phyloP scores from a whole-genome alignment of 53 echinoderm and acorn worm species.

The Holothuria leucospilota region DNA sequence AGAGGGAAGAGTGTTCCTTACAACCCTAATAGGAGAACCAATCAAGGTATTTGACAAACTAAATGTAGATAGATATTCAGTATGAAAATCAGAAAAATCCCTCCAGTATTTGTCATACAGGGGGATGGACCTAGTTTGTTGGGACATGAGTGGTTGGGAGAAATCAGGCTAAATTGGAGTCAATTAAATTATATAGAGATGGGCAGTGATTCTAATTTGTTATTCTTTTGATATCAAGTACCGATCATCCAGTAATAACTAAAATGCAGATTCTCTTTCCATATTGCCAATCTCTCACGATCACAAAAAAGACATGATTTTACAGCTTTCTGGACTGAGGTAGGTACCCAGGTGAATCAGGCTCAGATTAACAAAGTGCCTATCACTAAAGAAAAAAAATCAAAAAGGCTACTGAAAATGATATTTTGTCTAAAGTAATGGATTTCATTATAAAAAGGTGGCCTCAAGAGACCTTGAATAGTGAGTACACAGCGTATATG shows the following conservation, averaged over 20 bases:
- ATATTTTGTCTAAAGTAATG: too few species aligned
- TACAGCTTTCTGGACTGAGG: neutral
- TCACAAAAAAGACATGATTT: neutral
- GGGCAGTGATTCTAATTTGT: neutral
- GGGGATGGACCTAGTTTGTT: constrained; percentile 21
- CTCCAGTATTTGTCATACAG: neutral
- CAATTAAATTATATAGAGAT: too few species aligned
- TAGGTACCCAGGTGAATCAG: neutral
- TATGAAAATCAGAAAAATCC: neutral
- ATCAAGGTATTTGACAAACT: neutral
- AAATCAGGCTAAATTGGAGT: too few species aligned
- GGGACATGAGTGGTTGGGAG: constrained; percentile 17
- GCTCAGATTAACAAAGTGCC: constrained; percentile 5
- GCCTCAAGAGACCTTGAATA: too few species aligned
- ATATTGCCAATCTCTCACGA: neutral
- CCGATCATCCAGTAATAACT: neutral
- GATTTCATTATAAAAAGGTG: too few species aligned
- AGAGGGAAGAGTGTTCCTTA: neutral
- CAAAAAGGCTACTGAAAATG: constrained; percentile 10
- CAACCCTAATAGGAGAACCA: constrained; percentile 15
- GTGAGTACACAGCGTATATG: constrained; percentile 34
- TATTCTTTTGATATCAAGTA: constrained; percentile 15
- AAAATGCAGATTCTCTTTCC: too few species aligned
- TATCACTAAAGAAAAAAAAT: neutral
- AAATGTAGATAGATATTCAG: neutral